Evolutionary conservation across 2,888 invertebrate species (phyloP).

Genomic region (Limulus polyphemus): DNA sequence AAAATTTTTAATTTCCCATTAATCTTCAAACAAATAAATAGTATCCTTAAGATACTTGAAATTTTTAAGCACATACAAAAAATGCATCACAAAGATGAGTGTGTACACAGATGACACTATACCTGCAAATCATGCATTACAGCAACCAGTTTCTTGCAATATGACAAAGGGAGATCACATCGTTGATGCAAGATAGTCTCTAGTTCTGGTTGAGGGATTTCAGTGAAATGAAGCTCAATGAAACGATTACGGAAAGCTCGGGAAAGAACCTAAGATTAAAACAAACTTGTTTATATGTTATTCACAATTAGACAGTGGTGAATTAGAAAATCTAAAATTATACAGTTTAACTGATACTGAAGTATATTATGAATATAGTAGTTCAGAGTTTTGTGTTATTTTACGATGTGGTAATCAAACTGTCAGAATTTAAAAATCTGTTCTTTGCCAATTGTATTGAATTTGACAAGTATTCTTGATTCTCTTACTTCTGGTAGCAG

Average conservation of each 20-base stretch:
- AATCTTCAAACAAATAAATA: no score
- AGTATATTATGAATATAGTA: no score
- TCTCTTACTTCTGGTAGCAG: no score
- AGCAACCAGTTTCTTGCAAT: slow-evolving; percentile 75
- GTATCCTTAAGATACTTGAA: no score
- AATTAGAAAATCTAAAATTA: no score
- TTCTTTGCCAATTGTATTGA: no score
- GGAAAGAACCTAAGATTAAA: slow-evolving; percentile 51
- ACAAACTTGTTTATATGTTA: slow-evolving; percentile 6
- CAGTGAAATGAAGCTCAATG: slow-evolving; percentile 90
- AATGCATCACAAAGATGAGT: not conserved
- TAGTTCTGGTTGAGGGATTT: slow-evolving; percentile 77
- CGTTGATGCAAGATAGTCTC: slow-evolving; percentile 75
- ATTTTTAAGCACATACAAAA: not conserved
- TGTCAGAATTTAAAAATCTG: no score
- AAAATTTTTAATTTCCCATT: no score
- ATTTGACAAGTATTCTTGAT: no score
- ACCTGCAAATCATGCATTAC: slow-evolving; percentile 85
- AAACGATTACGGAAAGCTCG: slow-evolving; percentile 95
- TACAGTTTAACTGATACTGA: no score
- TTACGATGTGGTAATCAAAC: no score
- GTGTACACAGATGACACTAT: slow-evolving; percentile 18
- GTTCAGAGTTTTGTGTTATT: no score
- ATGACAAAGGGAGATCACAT: slow-evolving; percentile 72
- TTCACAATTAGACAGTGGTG: not conserved